These are phyloP conservation scores for Abrostola triplasia DNA, from an alignment of 2,888 invertebrate genomes.

Conservation along the genomic window DNA sequence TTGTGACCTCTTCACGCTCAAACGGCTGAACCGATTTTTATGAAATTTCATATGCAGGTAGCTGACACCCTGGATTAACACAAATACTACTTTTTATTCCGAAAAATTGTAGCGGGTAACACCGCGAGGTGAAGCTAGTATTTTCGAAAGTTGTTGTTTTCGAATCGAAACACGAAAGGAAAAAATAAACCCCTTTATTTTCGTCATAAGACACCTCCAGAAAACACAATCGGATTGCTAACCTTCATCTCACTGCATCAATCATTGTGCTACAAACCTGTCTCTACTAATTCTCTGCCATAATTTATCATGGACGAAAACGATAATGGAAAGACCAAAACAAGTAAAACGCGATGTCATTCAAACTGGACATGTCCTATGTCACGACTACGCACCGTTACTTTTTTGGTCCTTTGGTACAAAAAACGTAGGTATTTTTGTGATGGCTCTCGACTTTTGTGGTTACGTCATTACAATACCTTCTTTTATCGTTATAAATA, in stretches of 20 bases:
- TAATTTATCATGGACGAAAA: slow-evolving; percentile 42
- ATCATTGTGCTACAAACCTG: slow-evolving; percentile 29
- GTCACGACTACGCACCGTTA: slow-evolving; percentile 5
- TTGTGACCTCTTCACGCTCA: too few relatives aligned
- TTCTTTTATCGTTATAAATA: background rate
- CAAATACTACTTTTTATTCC: too few relatives aligned
- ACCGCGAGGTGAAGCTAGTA: too few relatives aligned
- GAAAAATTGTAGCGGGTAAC: too few relatives aligned
- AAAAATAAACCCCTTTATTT: background rate
- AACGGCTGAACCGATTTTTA: too few relatives aligned
- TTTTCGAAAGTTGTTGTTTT: too few relatives aligned
- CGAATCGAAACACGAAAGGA: background rate
- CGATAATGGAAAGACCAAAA: slow-evolving; percentile 45
- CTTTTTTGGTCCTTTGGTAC: slow-evolving; percentile 26
- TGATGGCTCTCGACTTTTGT: slow-evolving; percentile 9
- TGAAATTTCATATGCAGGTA: too few relatives aligned
- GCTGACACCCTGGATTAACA: too few relatives aligned
- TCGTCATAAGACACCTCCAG: slow-evolving; percentile 4
- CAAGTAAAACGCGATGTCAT: slow-evolving; percentile 48
- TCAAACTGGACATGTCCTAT: slow-evolving; percentile 32
- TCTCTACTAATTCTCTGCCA: slow-evolving; percentile 40
- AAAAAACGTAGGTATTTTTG: slow-evolving; percentile 1
- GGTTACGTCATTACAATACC: background rate
- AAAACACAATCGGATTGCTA: slow-evolving; percentile 5
- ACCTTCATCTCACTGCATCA: slow-evolving; percentile 26